A percentile compares a stretch with the other conserved stretches of the same genome.
Conservation (phyloP, 2,888 invertebrate species). For the Tubulanus polymorphus region DNA sequence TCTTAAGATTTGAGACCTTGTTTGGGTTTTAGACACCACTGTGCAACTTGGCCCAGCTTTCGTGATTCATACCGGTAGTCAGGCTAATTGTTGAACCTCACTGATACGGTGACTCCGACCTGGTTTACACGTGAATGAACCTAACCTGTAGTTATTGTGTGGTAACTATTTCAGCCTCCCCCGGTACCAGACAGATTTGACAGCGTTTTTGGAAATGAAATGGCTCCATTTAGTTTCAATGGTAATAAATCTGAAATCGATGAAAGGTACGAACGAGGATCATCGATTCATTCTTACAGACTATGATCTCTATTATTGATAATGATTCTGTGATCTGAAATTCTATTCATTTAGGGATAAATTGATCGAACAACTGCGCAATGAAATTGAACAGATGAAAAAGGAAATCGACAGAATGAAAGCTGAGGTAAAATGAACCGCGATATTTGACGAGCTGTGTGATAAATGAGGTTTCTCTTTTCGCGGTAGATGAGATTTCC, state of each 20-base stretch:
- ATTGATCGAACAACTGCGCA: constrained; percentile 69
- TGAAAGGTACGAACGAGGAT: constrained; percentile 42
- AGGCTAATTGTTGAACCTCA: no score
- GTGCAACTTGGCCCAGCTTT: no score
- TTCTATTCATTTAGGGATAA: constrained; percentile 41
- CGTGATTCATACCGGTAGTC: no score
- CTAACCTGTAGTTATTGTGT: no score
- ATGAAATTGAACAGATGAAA: constrained; percentile 56
- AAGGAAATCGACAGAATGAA: constrained; percentile 69
- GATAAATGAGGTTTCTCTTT: not conserved
- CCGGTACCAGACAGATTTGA: constrained; percentile 26
- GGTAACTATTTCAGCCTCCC: no score
- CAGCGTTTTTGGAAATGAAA: constrained; percentile 30
- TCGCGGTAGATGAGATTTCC: not conserved
- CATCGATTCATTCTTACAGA: not conserved
- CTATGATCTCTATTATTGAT: not conserved
- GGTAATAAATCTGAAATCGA: constrained; percentile 36
- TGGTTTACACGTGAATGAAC: no score
- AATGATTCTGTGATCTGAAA: not conserved
- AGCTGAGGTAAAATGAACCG: constrained; percentile 51
- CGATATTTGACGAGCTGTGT: not conserved
- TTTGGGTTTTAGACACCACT: no score
- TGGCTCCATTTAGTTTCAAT: constrained; percentile 21
- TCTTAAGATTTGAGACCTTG: no score
- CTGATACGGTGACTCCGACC: no score